Conservation (phyloP, 2,888 invertebrate genomes). For the Drosophila colorata region DNA sequence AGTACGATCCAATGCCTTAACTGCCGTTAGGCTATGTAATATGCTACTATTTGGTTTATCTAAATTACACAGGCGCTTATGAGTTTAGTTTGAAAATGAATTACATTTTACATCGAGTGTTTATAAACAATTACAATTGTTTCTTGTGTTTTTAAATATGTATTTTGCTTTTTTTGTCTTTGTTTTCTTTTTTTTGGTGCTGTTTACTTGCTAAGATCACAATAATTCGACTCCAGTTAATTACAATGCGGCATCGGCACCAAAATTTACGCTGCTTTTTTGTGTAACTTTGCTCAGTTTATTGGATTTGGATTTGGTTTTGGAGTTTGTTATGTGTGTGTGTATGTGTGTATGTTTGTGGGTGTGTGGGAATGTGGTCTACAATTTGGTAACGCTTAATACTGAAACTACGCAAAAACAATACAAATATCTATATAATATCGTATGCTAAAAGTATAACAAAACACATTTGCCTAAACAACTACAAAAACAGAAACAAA, state of each 20-base stretch:
- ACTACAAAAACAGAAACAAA: conserved; percentile 15
- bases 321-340: neutral
- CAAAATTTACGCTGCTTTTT: conserved; percentile 21
- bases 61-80: conserved; percentile 32
- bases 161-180: neutral
- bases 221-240: conserved; percentile 62
- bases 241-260: conserved; percentile 43
- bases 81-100: conserved; percentile 16
- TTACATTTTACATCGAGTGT: conserved; percentile 13
- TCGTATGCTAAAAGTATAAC: conserved; percentile 28
- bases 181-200: conserved; percentile 36
- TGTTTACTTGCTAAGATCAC: conserved; percentile 66
- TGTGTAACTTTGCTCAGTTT: conserved; percentile 19
- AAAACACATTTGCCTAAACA: conserved; percentile 18
- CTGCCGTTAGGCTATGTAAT: conserved; percentile 9
- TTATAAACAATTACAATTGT: conserved; percentile 36
- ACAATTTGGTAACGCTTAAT: conserved; percentile 73
- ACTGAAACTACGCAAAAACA: conserved; percentile 48
- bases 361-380: conserved; percentile 12
- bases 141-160: too few relatives aligned
- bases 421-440: conserved; percentile 21
- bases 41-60: conserved; percentile 45
- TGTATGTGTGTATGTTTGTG: neutral
- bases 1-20: conserved; percentile 21
- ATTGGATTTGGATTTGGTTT: neutral